A percentile compares a stretch with the other conserved stretches of the same genome.
These are phyloP conservation scores for Acrobasis repandana DNA, from an alignment of 2,888 invertebrate species.

Conservation along the genomic window DNA sequence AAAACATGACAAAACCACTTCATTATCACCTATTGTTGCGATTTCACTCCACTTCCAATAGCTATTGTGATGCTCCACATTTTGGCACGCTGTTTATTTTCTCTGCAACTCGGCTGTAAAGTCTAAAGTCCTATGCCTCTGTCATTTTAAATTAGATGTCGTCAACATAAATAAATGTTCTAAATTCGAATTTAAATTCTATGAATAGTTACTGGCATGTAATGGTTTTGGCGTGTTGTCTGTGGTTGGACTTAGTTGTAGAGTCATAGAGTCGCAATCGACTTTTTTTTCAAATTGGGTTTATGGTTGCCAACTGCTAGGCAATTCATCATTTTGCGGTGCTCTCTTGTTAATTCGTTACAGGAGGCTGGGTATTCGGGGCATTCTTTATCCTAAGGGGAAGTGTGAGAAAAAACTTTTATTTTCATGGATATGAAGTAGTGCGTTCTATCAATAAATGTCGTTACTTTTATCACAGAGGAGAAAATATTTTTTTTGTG, in stretches of 20 bases:
- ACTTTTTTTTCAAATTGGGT: conserved; percentile 34
- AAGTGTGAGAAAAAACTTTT: conserved; percentile 48
- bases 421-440: conserved; percentile 1
- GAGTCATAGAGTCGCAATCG: conserved; percentile 16
- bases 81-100: conserved; percentile 36
- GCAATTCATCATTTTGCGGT: conserved; percentile 64
- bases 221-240: conserved; percentile 25
- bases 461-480: not conserved
- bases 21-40: conserved; percentile 65
- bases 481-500: too few relatives aligned
- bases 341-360: conserved; percentile 76
- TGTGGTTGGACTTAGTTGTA: conserved; percentile 22
- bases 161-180: conserved; percentile 20
- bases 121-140: conserved; percentile 37
- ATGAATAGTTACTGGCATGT: conserved; percentile 26
- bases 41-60: conserved; percentile 66
- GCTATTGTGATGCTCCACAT: conserved; percentile 49
- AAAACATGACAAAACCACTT: conserved; percentile 73
- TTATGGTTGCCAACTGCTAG: conserved; percentile 47
- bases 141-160: conserved; percentile 16
- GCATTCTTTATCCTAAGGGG: conserved; percentile 51
- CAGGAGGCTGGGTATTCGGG: conserved; percentile 60
- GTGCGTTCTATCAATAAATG: not conserved
- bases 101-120: conserved; percentile 34
- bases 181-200: conserved; percentile 27